A percentile compares a stretch with the other conserved stretches of the same genome.
Evolutionary conservation across 2,888 invertebrate species (phyloP).

Genomic region (Allolobophora icterica): DNA sequence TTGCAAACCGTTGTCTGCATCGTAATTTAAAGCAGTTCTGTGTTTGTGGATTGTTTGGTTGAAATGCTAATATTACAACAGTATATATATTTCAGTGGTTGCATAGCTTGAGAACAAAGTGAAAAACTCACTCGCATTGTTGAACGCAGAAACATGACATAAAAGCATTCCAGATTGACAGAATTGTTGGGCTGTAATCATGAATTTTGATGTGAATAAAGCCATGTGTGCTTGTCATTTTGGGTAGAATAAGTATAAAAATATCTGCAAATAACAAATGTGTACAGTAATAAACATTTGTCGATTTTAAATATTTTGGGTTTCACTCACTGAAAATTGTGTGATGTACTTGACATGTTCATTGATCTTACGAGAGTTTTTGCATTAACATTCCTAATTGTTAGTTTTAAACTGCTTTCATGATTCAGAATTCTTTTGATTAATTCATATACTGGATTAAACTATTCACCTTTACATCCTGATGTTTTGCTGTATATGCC

Average conservation of each 20-base stretch:
- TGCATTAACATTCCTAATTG: constrained; percentile 1
- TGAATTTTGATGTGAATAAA: not conserved
- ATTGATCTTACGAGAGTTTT: not conserved
- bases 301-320: not conserved
- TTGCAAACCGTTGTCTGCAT: too few relatives aligned
- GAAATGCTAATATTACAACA: not conserved
- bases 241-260: not conserved
- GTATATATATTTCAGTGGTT: not conserved
- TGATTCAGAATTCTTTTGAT: not conserved
- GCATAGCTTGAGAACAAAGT: not conserved
- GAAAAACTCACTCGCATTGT: not conserved
- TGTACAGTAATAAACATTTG: constrained; percentile 1
- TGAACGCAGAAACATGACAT: not conserved
- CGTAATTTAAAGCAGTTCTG: not conserved
- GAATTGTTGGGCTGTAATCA: not conserved
- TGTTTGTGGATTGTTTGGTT: not conserved
- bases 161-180: not conserved
- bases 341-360: not conserved
- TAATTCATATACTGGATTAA: not conserved
- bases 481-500: not conserved
- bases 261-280: not conserved
- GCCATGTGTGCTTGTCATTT: not conserved
- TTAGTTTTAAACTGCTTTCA: too few relatives aligned
- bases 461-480: not conserved
- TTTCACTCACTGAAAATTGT: not conserved